A percentile compares a stretch with the other conserved stretches of the same genome.
These are phyloP conservation scores for Lacerta viridis DNA, from an alignment of 2,797 vertebrate genomes.

Conservation along the genomic window DNA sequence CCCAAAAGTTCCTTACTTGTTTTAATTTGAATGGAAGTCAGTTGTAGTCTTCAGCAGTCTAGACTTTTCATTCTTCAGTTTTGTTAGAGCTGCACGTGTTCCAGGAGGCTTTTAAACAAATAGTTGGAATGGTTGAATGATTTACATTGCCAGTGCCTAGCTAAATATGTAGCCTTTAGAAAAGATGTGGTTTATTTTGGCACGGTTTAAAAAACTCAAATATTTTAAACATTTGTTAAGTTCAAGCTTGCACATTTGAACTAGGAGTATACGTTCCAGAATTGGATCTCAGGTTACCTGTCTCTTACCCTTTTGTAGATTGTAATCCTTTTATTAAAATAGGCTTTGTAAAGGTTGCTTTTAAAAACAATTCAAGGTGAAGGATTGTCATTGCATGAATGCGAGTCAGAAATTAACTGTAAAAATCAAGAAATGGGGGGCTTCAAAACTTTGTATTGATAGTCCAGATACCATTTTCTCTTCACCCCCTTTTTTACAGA, in stretches of 20 bases:
- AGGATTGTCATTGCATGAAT: constrained; percentile 59
- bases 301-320: constrained; percentile 73
- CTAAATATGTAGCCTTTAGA: constrained; percentile 87
- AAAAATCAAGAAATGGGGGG: constrained; percentile 54
- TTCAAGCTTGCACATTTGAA: constrained; percentile 86
- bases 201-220: constrained; percentile 84
- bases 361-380: constrained; percentile 56
- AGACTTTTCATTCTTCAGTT: constrained; percentile 79
- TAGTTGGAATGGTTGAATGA: constrained; percentile 85
- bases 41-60: constrained; percentile 75
- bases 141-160: constrained; percentile 83
- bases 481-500: constrained; percentile 9
- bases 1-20: constrained; percentile 61
- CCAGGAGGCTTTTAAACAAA: constrained; percentile 85
- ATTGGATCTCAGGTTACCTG: constrained; percentile 81
- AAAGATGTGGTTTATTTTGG: constrained; percentile 87
- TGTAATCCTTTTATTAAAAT: constrained; percentile 81
- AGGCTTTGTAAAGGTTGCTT: constrained; percentile 59
- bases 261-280: constrained; percentile 80
- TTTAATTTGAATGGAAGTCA: constrained; percentile 73
- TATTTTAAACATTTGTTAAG: constrained; percentile 89
- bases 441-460: constrained; percentile 38
- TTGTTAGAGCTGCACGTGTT: constrained; percentile 80
- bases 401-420: constrained; percentile 26
- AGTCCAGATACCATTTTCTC: constrained; percentile 16